Evolutionary conservation across 53 echinoderm and acorn worm genomes (phyloP), one percentile per base, ranked within the genome.

Genomic region (Temnopleurus reevesii): DNA sequence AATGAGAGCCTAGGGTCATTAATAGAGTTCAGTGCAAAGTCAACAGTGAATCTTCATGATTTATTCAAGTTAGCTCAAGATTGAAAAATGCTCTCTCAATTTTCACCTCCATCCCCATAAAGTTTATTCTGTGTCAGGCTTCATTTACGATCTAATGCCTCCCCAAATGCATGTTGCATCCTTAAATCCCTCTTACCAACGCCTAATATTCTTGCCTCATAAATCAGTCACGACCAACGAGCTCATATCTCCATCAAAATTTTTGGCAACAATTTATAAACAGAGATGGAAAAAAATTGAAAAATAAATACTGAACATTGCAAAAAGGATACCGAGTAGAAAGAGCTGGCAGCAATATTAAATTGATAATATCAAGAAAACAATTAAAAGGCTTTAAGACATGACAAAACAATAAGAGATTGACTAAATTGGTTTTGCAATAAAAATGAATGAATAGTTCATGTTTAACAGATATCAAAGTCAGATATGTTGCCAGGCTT

Each of bases 161-260:
- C 49, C 49, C 79, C 46, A 79, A 79, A 79, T 79, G 79, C 79
- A 79, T 47, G 46, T 47, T 79, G 79, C 46, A 79, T 46, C 79
- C 79, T 79, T 79, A 28, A 79, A 79, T 26, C 41, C 49, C 79
- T 28, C 49, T 25, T 45, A 76, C 49, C 30, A 47, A 38, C 79
- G 27, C 71, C 71, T 71, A 19, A 71, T 71, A 49, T 47, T 49
- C 26, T 46, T 47, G 46, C 79, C 79, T 49, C 79, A 29, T 79
- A 79, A 79, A 79, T 79, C 79, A 79, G 46, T 79, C 79, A 46
- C 26, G 41, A n/a, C 36, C 71, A 38, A 36, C 36, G 9, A 41
- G 21, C 71, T 41, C 61, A 33, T 63, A 71, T 38, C 71, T 41
- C 12, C 41, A 43, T 71, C 71, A 38, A n/a, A 38, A 17, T 71